Percentiles rank a stretch among this genome's conserved stretches.
Conservation (phyloP, 2,888 invertebrate species). For the Melieria omissa region DNA sequence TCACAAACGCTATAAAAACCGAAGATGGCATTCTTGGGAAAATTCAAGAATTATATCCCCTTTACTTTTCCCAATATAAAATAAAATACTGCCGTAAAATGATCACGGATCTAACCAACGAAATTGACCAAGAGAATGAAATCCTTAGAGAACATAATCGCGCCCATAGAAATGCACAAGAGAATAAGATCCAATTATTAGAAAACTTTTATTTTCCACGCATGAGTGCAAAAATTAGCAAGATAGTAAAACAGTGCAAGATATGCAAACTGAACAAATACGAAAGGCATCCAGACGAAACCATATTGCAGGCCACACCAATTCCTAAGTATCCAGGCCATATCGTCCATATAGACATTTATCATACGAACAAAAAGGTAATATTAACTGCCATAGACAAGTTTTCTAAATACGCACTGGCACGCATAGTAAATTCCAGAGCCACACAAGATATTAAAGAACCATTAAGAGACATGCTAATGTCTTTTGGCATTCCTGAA, state of each 20-base stretch:
- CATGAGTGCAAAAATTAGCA: constrained; percentile 22
- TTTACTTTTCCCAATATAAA: constrained; percentile 26
- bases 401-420: constrained; percentile 24
- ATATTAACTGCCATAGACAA: constrained; percentile 33
- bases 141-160: constrained; percentile 21
- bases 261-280: constrained; percentile 35
- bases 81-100: constrained; percentile 16
- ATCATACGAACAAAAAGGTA: constrained; percentile 26
- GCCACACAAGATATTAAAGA: constrained; percentile 22
- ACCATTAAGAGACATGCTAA: constrained; percentile 29
- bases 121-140: constrained; percentile 26
- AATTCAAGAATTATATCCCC: constrained; percentile 28
- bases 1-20: constrained; percentile 30
- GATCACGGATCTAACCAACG: constrained; percentile 13
- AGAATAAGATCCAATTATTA: constrained; percentile 22
- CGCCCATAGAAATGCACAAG: constrained; percentile 22
- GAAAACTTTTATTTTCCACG: constrained; percentile 30
- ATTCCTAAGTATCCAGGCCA: constrained; percentile 18
- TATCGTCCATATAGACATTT: constrained; percentile 6
- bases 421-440: constrained; percentile 24
- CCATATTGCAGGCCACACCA: constrained; percentile 22
- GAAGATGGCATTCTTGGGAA: constrained; percentile 26
- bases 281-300: constrained; percentile 18
- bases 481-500: constrained; percentile 25
- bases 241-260: constrained; percentile 17